Evolutionary conservation across 53 echinoderm and acorn worm species (phyloP).

Genomic region (Crossaster papposus): DNA sequence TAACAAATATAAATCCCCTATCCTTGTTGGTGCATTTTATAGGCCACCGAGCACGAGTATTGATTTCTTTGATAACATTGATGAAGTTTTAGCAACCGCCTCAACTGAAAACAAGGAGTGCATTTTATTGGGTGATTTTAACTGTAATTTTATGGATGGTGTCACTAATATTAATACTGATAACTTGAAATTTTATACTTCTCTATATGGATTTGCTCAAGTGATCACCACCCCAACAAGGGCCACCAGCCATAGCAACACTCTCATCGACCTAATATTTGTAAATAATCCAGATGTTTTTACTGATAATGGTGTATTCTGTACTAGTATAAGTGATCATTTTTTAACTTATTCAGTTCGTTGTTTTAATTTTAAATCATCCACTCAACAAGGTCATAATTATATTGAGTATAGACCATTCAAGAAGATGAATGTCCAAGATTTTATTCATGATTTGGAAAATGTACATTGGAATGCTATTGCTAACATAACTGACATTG

Average conservation of each 20-base stretch:
- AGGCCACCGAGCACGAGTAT: slow-evolving; percentile 15
- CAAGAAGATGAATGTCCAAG: not conserved
- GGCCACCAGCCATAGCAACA: slow-evolving; percentile 30
- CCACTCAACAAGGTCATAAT: not conserved
- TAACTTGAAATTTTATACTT: slow-evolving; percentile 9
- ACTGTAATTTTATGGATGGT: slow-evolving; percentile 21
- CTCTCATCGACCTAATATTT: slow-evolving; percentile 25
- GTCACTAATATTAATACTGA: not conserved
- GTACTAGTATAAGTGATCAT: slow-evolving; percentile 42
- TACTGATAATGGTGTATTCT: not conserved
- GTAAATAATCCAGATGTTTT: slow-evolving; percentile 25
- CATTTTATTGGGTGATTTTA: slow-evolving; percentile 45
- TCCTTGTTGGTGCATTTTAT: slow-evolving; percentile 39
- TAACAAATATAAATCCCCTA: slow-evolving; percentile 7
- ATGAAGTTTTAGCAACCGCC: not conserved
- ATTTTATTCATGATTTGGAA: not conserved
- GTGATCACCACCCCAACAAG: slow-evolving; percentile 13
- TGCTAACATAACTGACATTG: not conserved
- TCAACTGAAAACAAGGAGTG: slow-evolving; percentile 4
- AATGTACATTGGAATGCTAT: slow-evolving; percentile 6
- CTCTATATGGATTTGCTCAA: not conserved
- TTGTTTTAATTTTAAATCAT: not conserved
- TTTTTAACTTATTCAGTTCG: slow-evolving; percentile 36
- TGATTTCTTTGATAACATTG: slow-evolving; percentile 16
- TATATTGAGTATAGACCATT: not conserved